phyloP scores from a whole-genome alignment of 2,888 invertebrate species.

The Patella ulyssiponensis region DNA sequence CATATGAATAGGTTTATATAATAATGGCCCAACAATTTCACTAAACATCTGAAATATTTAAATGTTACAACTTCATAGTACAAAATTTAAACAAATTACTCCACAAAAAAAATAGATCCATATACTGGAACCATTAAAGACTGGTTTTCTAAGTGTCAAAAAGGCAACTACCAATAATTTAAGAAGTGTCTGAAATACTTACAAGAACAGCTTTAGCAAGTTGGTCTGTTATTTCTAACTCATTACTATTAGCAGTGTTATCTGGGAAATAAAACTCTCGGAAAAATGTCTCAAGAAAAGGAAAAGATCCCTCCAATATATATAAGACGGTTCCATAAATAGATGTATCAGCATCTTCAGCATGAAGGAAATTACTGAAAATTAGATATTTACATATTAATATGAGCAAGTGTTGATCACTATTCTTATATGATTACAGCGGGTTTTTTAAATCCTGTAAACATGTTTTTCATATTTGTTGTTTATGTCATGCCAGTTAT shows the following conservation, averaged over 20 bases:
- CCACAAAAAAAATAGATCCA: too few species aligned
- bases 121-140: too few species aligned
- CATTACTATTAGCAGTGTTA: constrained; percentile 57
- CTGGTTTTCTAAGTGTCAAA: background rate
- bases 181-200: constrained; percentile 22
- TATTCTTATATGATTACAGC: too few species aligned
- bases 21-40: constrained; percentile 65
- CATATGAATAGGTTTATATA: constrained; percentile 67
- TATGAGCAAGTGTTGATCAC: background rate
- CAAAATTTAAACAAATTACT: too few species aligned
- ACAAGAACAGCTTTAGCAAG: constrained; percentile 68
- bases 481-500: too few species aligned
- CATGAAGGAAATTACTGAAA: constrained; percentile 57
- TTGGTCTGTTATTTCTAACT: constrained; percentile 68
- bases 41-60: constrained; percentile 64
- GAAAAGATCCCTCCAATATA: constrained; percentile 68
- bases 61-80: background rate
- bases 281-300: constrained; percentile 70
- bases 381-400: background rate
- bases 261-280: constrained; percentile 68
- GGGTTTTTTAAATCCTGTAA: too few species aligned
- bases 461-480: too few species aligned
- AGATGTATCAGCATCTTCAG: constrained; percentile 63
- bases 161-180: too few species aligned
- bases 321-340: constrained; percentile 68